Conservation (phyloP, 2,113 vertebrate species). For the Osmerus mordax region DNA sequence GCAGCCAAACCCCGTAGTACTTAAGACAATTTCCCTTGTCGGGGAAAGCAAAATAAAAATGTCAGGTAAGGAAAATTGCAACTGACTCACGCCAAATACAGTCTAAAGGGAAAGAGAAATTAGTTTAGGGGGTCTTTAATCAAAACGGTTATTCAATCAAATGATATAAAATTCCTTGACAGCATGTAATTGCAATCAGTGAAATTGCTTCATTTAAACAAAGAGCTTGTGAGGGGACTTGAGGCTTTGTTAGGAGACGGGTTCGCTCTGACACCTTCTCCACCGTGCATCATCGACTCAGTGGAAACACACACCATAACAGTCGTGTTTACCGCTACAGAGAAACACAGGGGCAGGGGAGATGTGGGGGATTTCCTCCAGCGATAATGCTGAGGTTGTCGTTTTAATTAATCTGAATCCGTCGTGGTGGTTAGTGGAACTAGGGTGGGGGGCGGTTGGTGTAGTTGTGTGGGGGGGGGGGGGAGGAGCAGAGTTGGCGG, state of each 20-base stretch:
- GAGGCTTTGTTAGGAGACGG: not conserved
- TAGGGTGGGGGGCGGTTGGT: too few relatives aligned
- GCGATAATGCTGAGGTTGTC: too few relatives aligned
- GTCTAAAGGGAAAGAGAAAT: constrained; percentile 34
- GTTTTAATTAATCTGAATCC: too few relatives aligned
- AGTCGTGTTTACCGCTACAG: too few relatives aligned
- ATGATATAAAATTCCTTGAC: constrained; percentile 56
- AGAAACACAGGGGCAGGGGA: too few relatives aligned
- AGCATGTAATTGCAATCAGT: constrained; percentile 64
- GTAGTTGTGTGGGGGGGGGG: not conserved
- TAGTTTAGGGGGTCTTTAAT: constrained; percentile 37
- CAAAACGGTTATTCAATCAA: constrained; percentile 53
- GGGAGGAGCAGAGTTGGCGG: not conserved
- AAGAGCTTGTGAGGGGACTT: constrained; percentile 44
- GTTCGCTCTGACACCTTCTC: too few relatives aligned
- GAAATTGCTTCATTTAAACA: constrained; percentile 56
- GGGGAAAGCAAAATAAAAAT: constrained; percentile 1
- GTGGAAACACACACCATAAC: too few relatives aligned
- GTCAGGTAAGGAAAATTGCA: constrained; percentile 33
- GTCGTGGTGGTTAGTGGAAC: too few relatives aligned
- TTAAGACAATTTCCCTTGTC: too few relatives aligned
- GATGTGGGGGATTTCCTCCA: too few relatives aligned
- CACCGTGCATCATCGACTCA: too few relatives aligned
- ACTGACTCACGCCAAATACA: constrained; percentile 42
- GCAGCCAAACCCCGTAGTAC: too few relatives aligned